Conservation (phyloP, 2,888 invertebrate species). For the Kryphioiulus occultus region DNA sequence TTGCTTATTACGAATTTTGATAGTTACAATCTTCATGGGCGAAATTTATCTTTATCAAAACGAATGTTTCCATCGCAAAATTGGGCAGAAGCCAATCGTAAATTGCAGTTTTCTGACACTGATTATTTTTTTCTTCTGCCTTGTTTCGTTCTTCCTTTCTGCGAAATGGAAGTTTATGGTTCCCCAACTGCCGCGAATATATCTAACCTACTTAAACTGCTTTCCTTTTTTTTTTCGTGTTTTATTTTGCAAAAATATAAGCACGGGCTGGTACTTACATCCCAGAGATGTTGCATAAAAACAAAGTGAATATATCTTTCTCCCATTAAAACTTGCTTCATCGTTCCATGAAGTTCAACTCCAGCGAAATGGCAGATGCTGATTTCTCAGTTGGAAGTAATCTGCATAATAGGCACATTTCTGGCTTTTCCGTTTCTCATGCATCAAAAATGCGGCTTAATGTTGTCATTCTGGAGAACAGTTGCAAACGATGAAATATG, state of each 20-base stretch:
- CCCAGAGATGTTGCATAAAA: background rate
- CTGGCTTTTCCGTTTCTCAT: conserved; percentile 14
- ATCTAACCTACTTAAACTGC: conserved; percentile 23
- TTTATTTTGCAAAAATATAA: background rate
- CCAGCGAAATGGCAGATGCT: background rate
- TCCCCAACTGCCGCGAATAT: conserved; percentile 21
- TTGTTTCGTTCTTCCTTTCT: conserved; percentile 23
- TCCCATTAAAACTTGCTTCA: conserved; percentile 23
- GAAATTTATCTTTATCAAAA: conserved; percentile 23
- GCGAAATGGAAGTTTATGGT: conserved; percentile 6
- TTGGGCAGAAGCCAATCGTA: conserved; percentile 15
- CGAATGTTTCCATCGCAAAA: conserved; percentile 23
- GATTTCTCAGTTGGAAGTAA: conserved; percentile 23
- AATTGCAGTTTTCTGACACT: conserved; percentile 14
- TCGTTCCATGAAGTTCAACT: conserved; percentile 23
- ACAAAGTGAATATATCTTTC: conserved; percentile 23
- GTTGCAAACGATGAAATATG: conserved; percentile 23
- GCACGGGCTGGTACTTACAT: background rate
- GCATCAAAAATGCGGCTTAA: conserved; percentile 15
- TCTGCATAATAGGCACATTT: conserved; percentile 5
- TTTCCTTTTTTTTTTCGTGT: background rate
- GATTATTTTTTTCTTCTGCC: background rate
- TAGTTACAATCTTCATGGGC: conserved; percentile 2
- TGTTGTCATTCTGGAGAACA: conserved; percentile 14
- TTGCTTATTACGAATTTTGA: conserved; percentile 23